A percentile compares a stretch with the other conserved stretches of the same genome.
Conservation (phyloP, 2,797 vertebrate genomes). For the Trachops cirrhosus region DNA sequence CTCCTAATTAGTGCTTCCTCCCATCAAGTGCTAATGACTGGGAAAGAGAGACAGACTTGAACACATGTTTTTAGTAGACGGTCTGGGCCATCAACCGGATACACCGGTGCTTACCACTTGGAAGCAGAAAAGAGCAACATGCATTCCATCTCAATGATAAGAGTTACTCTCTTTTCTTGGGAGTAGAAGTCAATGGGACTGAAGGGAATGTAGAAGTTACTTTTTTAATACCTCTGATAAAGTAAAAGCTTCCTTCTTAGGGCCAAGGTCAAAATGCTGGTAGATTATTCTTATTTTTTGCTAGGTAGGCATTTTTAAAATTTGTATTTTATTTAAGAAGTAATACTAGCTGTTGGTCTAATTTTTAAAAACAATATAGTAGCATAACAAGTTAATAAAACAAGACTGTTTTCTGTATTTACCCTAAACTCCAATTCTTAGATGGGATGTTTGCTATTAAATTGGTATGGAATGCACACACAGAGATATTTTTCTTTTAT, state of each 20-base stretch:
- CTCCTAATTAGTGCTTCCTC: not conserved
- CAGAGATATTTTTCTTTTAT: not conserved
- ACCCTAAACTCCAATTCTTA: not conserved
- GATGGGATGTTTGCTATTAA: conserved; percentile 10
- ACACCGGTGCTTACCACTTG: not conserved
- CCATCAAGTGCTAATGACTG: not conserved
- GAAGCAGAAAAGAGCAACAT: not conserved
- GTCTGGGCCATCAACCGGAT: not conserved
- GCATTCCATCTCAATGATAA: not conserved
- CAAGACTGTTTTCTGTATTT: not conserved
- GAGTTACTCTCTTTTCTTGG: not conserved
- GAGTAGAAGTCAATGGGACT: not conserved
- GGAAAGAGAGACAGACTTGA: not conserved
- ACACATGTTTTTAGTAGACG: not conserved
- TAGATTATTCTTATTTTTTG: conserved; percentile 4
- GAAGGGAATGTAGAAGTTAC: not conserved
- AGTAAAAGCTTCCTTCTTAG: not conserved
- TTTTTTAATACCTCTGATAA: not conserved
- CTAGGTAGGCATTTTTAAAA: not conserved
- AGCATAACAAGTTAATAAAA: conserved; percentile 16
- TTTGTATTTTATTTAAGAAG: not conserved
- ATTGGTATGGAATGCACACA: not conserved
- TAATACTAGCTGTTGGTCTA: not conserved
- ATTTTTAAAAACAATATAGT: not conserved
- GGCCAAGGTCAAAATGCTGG: not conserved